Evolutionary conservation across 92 coral and sea anemone genomes (phyloP), one percentile per base, ranked within the genome.

Genomic region (Porites cylindrica): DNA sequence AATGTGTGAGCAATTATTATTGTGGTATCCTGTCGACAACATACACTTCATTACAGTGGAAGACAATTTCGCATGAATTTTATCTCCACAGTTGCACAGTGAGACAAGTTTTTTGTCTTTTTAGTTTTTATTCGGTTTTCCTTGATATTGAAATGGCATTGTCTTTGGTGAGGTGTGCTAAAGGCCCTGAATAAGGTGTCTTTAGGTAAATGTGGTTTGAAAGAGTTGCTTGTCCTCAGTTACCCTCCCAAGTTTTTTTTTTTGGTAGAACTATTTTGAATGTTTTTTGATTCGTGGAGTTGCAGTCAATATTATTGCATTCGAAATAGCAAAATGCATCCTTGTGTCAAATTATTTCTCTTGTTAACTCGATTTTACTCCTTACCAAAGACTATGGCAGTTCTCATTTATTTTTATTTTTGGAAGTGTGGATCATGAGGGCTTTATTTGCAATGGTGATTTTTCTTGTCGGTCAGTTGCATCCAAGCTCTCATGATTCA

Each of bases 1-100:
- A 95, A 95, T 95, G 94, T 95, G 98, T 95, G 98, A 95, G 98
- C 98, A 95, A 95, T 80, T 91, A 88, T 88, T 92, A 70, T 90
- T 80, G 84, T 80, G 84, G 95, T 81, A 81, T 88, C 85, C 87
- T 77, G 82, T 88, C 95, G 88, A 92, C 90, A 91, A 86, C 90
- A 90, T 93, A 92, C 98, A 85, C 96, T 93, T 92, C 97, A 89
- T 90, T 95, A 95, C 98, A 89, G 96, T 95, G 98, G 98, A 95
- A 93, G 98, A 93, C 94, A 95, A 88, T 95, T 95, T 93, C 96
- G 98, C 96, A 95, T 95, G 98, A 95, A 92, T 95, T 95, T 93
- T 92, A 88, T 85, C 96, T 90, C 91, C 96, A 92, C 94, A 94
- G 94, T 73, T 91, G 91, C 88, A 95, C 98, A 95, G 98, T 95